phyloP scores from a whole-genome alignment of 2,888 invertebrate species.

The Agapetus fuscipes region DNA sequence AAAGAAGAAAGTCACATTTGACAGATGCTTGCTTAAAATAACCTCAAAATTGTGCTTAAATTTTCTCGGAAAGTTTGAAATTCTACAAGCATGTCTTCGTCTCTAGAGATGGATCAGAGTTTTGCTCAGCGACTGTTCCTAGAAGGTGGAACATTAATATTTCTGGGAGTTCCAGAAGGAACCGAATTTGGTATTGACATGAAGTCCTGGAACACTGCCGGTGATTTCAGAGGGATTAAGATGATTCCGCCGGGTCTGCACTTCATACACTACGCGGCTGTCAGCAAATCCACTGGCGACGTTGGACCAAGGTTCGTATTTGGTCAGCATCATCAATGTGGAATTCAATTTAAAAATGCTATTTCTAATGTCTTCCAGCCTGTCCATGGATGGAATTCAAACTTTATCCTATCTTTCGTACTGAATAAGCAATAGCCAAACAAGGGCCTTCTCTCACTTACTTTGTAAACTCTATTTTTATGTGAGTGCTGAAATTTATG shows the following conservation, averaged over 20 bases:
- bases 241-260: conserved; percentile 98
- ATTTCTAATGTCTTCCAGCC: conserved; percentile 35
- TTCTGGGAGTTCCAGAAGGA: conserved; percentile 78
- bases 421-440: too few species aligned
- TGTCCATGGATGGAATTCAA: too few species aligned
- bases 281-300: conserved; percentile 51
- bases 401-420: too few species aligned
- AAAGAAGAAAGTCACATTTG: too few species aligned
- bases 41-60: too few species aligned
- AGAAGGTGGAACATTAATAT: conserved; percentile 75
- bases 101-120: conserved; percentile 60
- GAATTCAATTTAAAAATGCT: conserved; percentile 23
- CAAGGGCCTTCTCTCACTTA: too few species aligned
- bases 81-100: conserved; percentile 9
- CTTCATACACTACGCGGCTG: conserved; percentile 79
- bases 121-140: conserved; percentile 64
- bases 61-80: too few species aligned
- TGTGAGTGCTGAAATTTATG: too few species aligned
- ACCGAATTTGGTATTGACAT: conserved; percentile 97
- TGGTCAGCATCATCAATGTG: neutral
- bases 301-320: conserved; percentile 50
- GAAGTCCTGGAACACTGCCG: conserved; percentile 81
- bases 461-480: too few species aligned
- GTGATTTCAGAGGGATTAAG: conserved; percentile 90
- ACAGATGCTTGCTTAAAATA: too few species aligned